Base-by-base conservation (phyloP, 2,888 invertebrate species). In the Drosophila suboccidentalis region DNA sequence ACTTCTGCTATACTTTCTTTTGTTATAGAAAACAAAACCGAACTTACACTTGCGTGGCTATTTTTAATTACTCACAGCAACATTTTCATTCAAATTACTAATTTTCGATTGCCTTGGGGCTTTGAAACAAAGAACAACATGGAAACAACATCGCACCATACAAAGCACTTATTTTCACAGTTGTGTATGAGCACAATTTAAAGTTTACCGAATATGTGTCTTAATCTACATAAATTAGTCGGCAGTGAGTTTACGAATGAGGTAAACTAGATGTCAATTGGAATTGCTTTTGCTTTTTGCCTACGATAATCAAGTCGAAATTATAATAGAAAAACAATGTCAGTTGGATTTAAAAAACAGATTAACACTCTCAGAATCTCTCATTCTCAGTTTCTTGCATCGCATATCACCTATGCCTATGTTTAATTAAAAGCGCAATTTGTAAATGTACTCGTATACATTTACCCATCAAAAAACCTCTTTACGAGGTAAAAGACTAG, bases 391-490 rank as follows among this genome's bases (percentile, higher is more conserved):
- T 1, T 19, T 19, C 22, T 22, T 22, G 22, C 4, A 22, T 3
- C 22, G 22, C 19, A 19, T 19, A 19, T 19, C 19, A 19, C 19
- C 19, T 19, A 19, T 19, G 19, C 1, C 19, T 19, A 51, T 36
- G 67, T 39, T 70, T 75, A 80, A 78, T 83, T 81, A 75, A 76
- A 83, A 83, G 64, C 46, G 44, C 58, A 55, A 58, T 61, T 70
- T 73, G 17, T 43, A 22, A 5, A 26, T 1, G 9, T 53, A 29
- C 19, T 9, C 41, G 32, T 41, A 1, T 32, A 11, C n/a, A n/a
- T n/a, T n/a, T n/a, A n/a, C n/a, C n/a, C n/a, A n/a, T n/a, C n/a
- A n/a, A n/a, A n/a, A n/a, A n/a, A n/a, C n/a, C n/a, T n/a, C n/a
- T n/a, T n/a, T n/a, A n/a, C n/a, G n/a, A n/a, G n/a, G n/a, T n/a